Base-by-base conservation (phyloP, 2,797 vertebrate genomes). In the Hoplostethus atlanticus region DNA sequence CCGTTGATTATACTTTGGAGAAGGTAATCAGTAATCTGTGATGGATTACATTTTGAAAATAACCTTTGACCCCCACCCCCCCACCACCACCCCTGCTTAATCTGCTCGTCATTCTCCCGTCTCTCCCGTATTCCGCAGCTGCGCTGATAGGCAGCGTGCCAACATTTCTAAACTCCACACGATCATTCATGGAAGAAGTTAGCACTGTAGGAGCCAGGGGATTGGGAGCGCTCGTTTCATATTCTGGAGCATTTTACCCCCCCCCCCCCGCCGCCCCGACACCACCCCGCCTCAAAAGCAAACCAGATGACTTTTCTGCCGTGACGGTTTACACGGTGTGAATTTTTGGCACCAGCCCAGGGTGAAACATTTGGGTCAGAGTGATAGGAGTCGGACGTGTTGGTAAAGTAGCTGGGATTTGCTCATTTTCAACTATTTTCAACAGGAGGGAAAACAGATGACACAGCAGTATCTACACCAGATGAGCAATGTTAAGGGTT, bases 91-190 rank as follows among this genome's bases (percentile, higher is more conserved):
- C 21, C 21, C 21, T 21, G 16, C 83, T 87, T 89, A 90, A 86
- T 85, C 86, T 38, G 6, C 80, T 76, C 61, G 40, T 76, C 86
- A 54, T 50, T 84, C 86, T 71, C 75, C 87, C 80, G 67, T 84
- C 87, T 88, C 84, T 79, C 77, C 83, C 7, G 62, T 89, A 83
- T 84, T 85, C 76, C 36, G 73, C 91, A 91, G 91, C 89, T 93
- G 90, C 87, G 81, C 81, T 87, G 91, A 93, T 93, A 92, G 92
- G 91, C 89, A 81, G 50, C 63, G 8, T 70, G 89, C 91, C 91
- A 92, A 68, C 83, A 68, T 77, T 78, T 88, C 75, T 77, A 17
- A 80, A 88, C 88, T 87, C 84, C 80, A 79, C 50, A 83, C 86
- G 77, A 90, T 90, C 85, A 85, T 82, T 90, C 86, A 92, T 85